Evolutionary conservation across 1,140 invertebrate species (phyloP), one percentile per base, ranked within the genome.

Genomic region (Delia radicum): DNA sequence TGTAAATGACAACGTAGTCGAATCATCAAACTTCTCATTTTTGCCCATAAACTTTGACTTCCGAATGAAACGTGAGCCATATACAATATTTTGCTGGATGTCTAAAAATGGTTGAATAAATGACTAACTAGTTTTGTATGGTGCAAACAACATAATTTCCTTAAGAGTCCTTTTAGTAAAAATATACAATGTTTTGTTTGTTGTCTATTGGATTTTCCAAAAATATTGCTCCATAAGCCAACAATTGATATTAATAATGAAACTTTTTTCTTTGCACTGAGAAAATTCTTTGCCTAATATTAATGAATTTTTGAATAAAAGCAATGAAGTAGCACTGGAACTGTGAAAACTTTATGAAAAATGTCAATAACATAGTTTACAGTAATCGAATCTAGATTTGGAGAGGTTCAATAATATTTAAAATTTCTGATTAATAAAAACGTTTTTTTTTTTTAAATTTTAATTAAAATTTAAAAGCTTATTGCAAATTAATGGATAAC

Each of bases 1-100:
- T 3, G 65, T 73, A 75, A 28, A 24, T 33, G 27, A 61, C 33
- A 55, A 76, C 37, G 24, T 76, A 72, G 3, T 21, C 21, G 21
- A 55, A 33, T 2, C 2, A 31, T n/a, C 29, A 69, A 31, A 69
- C 29, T 33, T 37, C 18, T 21, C 61, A 2, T 65, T 65, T 13
- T 15, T 65, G 12, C 27, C 28, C 15, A 29, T 29, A 29, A 65
- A 29, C 15, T 65, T 29, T 29, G 28, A 29, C 27, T 65, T 29
- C 29, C 26, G 12, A n/a, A n/a, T 3, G 5, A 37, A 69, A 69
- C 65, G 29, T 33, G 18, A 24, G 29, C 29, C 21, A 33, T 31
- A 67, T 33, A 69, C n/a, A 37, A 33, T 21, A 15, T 69, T 42
- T 42, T 42, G 0, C n/a, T 42, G n/a, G 37, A 42, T 10, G 37